Base-by-base conservation (phyloP, 2,113 vertebrate species). In the Platycercus adscitus region DNA sequence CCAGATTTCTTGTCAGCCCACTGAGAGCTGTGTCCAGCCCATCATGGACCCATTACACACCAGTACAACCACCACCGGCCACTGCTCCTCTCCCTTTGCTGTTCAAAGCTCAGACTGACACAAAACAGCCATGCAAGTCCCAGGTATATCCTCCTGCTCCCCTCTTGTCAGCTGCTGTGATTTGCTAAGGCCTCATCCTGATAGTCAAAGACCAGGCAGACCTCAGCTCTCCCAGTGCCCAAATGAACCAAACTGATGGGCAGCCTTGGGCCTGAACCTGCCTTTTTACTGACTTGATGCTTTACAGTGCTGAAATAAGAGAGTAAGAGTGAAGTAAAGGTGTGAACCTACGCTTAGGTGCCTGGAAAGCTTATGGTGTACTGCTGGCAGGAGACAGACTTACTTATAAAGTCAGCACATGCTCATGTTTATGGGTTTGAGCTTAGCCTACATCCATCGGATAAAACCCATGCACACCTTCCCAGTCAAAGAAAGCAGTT, bases 11-110 rank as follows among this genome's bases (percentile, higher is more conserved):
- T 58, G 56, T 23, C 33, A 58, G 55, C 55, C 7, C 4, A 1
- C 21, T 64, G n/a, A 20, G 28, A 35, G 35, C 52, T 50, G 10
- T 26, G 50, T 72, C 37, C 53, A 82, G 60, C 14, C 21, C 56
- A 58, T 11, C 29, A n/a, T 0, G 3, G 24, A n/a, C 31, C 13
- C 0, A 1, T 60, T 26, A 39, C 31, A 35, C 13, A 17, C 25
- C 24, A 44, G 46, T 20, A 39, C 71, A 79, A 56, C 5, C 49
- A 60, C 41, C 18, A n/a, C 6, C 25, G 60, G 12, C 23, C 35
- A 10, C 35, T 79, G 26, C 29, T 86, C 31, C 17, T 65, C 16
- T 29, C 29, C 26, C 31, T 53, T 76, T n/a, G 26, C 56, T n/a
- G 7, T n/a, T 81, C 56, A 29, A 91, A 77, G 29, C 28, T 81